Conservation (phyloP, 2,797 vertebrate genomes). For the Erethizon dorsatum region DNA sequence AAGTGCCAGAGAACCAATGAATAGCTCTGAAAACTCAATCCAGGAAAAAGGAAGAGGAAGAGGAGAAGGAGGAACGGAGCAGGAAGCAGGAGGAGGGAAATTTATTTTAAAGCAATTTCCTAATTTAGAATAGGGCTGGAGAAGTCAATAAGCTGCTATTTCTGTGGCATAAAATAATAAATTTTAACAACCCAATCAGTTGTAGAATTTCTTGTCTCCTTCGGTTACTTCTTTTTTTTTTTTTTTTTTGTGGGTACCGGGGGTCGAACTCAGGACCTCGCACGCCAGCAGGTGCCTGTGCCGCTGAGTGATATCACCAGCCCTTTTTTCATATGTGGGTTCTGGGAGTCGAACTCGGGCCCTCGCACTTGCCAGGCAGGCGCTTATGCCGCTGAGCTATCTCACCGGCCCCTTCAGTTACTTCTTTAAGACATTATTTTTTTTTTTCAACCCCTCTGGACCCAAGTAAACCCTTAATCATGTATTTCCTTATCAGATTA, state of each 20-base stretch:
- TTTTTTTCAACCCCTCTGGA: neutral
- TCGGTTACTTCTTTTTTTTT: neutral
- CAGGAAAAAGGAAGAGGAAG: neutral
- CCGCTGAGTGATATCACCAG: too few relatives aligned
- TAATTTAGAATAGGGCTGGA: neutral
- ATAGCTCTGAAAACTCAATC: conserved; percentile 6
- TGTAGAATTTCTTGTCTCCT: conserved; percentile 32
- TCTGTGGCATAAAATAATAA: conserved; percentile 2
- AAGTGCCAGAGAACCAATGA: neutral
- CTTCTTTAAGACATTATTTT: neutral
- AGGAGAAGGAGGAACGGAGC: too few relatives aligned
- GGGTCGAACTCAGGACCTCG: too few relatives aligned
- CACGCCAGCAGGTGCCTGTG: too few relatives aligned
- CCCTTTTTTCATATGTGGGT: too few relatives aligned
- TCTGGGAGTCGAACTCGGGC: too few relatives aligned
- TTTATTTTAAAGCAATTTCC: neutral
- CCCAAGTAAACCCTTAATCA: neutral
- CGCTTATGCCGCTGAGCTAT: too few relatives aligned
- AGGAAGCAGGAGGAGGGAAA: fast-evolving
- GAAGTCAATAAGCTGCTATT: neutral
- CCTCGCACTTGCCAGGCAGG: too few relatives aligned
- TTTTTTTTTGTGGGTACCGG: too few relatives aligned
- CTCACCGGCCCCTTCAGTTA: neutral
- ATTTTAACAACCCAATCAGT: neutral
- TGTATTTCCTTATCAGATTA: neutral